Base-by-base conservation (phyloP, 2,797 vertebrate genomes). In the Orestias chungarensis region DNA sequence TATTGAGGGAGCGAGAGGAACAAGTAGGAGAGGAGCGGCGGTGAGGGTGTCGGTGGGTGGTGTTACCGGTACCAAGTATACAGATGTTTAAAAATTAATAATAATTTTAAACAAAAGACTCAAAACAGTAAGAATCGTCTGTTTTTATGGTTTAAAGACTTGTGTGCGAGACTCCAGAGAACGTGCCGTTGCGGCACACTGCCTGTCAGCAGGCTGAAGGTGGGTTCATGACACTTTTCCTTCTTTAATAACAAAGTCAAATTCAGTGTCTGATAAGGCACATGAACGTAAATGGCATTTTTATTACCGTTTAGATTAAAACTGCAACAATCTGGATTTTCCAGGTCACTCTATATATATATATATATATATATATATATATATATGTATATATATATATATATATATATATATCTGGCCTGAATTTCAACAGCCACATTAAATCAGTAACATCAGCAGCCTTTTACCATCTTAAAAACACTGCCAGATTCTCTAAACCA, bases 1-100 rank as follows among this genome's bases (percentile, higher is more conserved):
- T 95, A 81, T 84, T 85, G 73, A 83, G 78, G 59, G 61, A 86
- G 77, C n/a, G 72, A 35, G 74, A 75, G 84, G 79, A 35, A 59
- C 68, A 68, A 78, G 80, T 68, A 74, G 69, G 66, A 71, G 64
- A 44, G 73, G 62, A 78, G 72, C 49, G 68, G 68, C n/a, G 43
- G 50, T 2, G 50, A 61, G 68, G 73, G 71, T 18, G 54, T 54
- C 8, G 62, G 38, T 47, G 74, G 62, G 75, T 79, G 59, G 59
- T 62, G n/a, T 14, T 14, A 42, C 12, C 35, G 1, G n/a, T 4
- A 52, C 27, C 50, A 52, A 27, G 50, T 25, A 14, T 15, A 27
- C 4, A 11, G 4, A 11, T 23, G 23, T 62, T 62, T 40, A 3
- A 61, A 38, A 35, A 1, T 3, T 20, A 47, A 46, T 17, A 20